phyloP scores from a whole-genome alignment of 2,797 vertebrate genomes.

The Otus scops region DNA sequence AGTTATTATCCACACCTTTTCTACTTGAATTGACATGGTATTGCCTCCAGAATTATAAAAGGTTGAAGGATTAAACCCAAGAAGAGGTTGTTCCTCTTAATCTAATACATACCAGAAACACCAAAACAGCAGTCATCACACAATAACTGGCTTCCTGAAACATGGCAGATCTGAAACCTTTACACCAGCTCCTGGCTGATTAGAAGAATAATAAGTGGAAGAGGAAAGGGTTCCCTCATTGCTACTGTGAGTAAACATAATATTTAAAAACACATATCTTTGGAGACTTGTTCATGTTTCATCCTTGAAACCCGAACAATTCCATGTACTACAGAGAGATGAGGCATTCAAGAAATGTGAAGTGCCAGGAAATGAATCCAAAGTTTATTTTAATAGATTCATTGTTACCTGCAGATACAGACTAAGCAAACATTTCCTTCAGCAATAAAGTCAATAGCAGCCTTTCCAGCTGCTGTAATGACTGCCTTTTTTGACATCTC shows the following conservation, averaged over 20 bases:
- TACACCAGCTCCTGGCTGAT: background rate
- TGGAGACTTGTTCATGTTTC: background rate
- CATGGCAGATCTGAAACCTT: background rate
- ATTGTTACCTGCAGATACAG: slow-evolving; percentile 25
- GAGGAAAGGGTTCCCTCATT: background rate
- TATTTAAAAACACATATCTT: background rate
- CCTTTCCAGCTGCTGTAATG: background rate
- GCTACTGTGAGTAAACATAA: background rate
- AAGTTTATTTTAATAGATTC: slow-evolving; percentile 30
- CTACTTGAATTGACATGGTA: background rate
- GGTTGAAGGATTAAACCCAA: background rate
- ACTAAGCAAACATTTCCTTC: slow-evolving; percentile 36
- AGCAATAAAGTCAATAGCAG: background rate
- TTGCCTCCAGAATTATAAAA: background rate
- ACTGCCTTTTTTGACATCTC: background rate
- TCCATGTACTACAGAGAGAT: background rate
- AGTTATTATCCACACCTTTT: background rate
- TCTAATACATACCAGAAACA: background rate
- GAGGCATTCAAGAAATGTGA: background rate
- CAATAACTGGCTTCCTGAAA: background rate
- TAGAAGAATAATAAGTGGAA: background rate
- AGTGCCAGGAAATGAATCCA: slow-evolving; percentile 4
- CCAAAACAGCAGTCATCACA: background rate
- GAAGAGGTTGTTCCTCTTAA: background rate
- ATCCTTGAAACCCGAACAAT: background rate